Base-by-base conservation (phyloP, 2,888 invertebrate genomes). In the Vesta saturnalis region DNA sequence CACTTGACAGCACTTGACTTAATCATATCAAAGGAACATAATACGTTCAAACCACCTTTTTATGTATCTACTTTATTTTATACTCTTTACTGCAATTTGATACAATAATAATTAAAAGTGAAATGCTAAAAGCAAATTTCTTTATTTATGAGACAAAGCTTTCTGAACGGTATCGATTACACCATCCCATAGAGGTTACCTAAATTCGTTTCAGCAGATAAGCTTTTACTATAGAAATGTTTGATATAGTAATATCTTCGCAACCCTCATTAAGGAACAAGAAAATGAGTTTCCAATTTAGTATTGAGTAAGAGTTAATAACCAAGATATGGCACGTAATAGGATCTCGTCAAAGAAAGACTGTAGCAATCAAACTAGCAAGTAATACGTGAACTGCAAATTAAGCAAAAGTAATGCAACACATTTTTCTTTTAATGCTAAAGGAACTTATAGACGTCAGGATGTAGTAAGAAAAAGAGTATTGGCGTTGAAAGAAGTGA, bases 211-310 rank as follows among this genome's bases (percentile, higher is more conserved):
- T 39, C 39, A n/a, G 12, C 2, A 10, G 39, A 39, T 39, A 39
- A 39, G 39, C 12, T 39, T 39, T 39, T 39, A 39, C 39, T 39
- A n/a, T n/a, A 39, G 39, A 39, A 39, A 39, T 39, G 2, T n/a
- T n/a, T 6, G n/a, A 23, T 23, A 23, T 23, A 1, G 39, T 39
- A 39, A n/a, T 39, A n/a, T n/a, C 8, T 39, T n/a, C 3, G n/a
- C 39, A n/a, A 39, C 39, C 39, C 39, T n/a, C 8, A 39, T 39
- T 39, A 39, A 39, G 39, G n/a, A 39, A 39, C 39, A 39, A 39
- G 39, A 39, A 39, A 39, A 39, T n/a, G 39, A 39, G 39, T n/a
- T 39, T 39, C 39, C 39, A 39, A 39, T 39, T 39, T 39, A n/a
- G 39, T 39, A 8, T 39, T n/a, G 39, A 12, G 39, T n/a, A 39